A percentile compares a stretch with the other conserved stretches of the same genome.
Conservation (phyloP, 2,888 invertebrate genomes). For the Incurvaria masculella region DNA sequence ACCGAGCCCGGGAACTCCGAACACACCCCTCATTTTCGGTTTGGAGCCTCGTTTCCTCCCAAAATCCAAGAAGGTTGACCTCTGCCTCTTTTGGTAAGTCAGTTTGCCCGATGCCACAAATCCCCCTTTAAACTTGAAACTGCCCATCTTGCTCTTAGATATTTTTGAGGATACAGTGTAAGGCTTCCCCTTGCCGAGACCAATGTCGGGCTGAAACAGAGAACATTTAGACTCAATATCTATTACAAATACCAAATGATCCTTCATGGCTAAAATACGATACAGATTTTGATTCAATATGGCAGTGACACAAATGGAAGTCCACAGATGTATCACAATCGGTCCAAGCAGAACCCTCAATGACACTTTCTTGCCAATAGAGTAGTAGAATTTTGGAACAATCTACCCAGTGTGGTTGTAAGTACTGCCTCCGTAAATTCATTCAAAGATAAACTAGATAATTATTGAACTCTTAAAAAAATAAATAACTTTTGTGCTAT, state of each 20-base stretch:
- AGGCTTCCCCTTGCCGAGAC: slow-evolving; percentile 78
- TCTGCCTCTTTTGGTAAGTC: slow-evolving; percentile 70
- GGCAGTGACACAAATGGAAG: too few relatives aligned
- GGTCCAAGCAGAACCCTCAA: too few relatives aligned
- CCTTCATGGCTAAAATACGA: too few relatives aligned
- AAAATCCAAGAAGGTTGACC: slow-evolving; percentile 63
- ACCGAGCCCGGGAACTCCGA: slow-evolving; percentile 76
- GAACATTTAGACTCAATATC: slow-evolving; percentile 3
- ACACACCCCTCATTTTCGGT: slow-evolving; percentile 82
- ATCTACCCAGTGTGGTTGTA: too few relatives aligned
- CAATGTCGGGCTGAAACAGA: slow-evolving; percentile 49
- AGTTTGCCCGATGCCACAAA: slow-evolving; percentile 62
- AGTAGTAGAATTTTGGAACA: too few relatives aligned
- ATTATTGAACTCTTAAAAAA: too few relatives aligned
- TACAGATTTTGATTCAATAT: too few relatives aligned
- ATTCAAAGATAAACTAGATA: too few relatives aligned
- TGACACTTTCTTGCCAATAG: too few relatives aligned
- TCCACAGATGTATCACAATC: too few relatives aligned
- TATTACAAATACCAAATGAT: too few relatives aligned
- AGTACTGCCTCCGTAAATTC: too few relatives aligned
- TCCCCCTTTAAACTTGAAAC: slow-evolving; percentile 65
- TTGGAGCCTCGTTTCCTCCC: slow-evolving; percentile 83
- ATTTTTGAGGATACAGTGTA: slow-evolving; percentile 71
- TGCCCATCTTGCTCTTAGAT: slow-evolving; percentile 72
- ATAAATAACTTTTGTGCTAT: slow-evolving; percentile 3